These are phyloP conservation scores for Catharus bicknelli DNA, from an alignment of 2,113 vertebrate species.

Conservation along the genomic window DNA sequence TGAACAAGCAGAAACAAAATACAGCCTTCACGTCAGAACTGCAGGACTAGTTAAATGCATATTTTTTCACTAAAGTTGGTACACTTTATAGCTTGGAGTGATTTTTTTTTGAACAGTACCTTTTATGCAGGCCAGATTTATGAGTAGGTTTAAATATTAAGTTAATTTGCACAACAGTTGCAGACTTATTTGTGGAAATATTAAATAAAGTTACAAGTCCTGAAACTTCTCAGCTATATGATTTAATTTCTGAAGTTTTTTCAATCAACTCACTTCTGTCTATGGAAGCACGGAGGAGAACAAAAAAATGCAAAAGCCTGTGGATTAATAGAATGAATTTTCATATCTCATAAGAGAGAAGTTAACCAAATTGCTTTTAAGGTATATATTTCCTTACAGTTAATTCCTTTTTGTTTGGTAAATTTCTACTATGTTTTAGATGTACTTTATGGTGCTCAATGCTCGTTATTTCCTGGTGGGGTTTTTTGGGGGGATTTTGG, in stretches of 20 bases:
- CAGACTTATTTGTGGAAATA: not conserved
- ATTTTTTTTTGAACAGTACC: not conserved
- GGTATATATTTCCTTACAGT: not conserved
- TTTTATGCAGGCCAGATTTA: not conserved
- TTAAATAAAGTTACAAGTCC: not conserved
- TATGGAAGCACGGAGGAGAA: not conserved
- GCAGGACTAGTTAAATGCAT: not conserved
- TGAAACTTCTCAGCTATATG: not conserved
- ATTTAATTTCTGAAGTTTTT: not conserved
- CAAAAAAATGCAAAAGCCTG: not conserved
- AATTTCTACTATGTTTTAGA: not conserved
- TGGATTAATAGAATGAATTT: not conserved
- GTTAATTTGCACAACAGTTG: not conserved
- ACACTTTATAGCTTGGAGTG: not conserved
- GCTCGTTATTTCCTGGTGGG: not conserved
- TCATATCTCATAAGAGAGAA: not conserved
- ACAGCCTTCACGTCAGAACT: not conserved
- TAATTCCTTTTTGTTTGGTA: not conserved
- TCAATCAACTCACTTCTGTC: not conserved
- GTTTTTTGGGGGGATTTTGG: not conserved
- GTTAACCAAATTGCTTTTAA: not conserved
- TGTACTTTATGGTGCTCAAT: not conserved
- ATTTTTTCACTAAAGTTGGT: not conserved
- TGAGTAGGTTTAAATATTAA: not conserved
- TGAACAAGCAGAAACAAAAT: constrained; percentile 34